These are phyloP conservation scores for Andrena bicolor DNA, from an alignment of 2,888 invertebrate genomes.

Conservation along the genomic window DNA sequence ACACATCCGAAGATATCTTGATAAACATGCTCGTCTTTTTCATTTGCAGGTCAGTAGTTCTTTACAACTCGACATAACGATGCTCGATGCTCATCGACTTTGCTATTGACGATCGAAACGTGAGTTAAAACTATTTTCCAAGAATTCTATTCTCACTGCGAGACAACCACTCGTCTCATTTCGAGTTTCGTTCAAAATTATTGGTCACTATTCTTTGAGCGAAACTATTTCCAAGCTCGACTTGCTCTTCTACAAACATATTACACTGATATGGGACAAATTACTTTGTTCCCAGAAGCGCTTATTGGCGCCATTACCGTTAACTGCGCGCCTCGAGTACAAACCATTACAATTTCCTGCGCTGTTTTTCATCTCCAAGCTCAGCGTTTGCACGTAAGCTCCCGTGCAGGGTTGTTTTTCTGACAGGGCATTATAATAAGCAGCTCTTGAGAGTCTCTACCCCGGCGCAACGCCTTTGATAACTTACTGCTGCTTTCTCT, in stretches of 20 bases:
- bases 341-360: constrained; percentile 56
- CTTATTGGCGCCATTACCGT: constrained; percentile 50
- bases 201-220: neutral
- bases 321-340: constrained; percentile 39
- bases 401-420: constrained; percentile 21
- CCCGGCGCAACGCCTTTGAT: constrained; percentile 14
- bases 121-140: no score
- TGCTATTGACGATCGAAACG: no score
- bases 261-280: constrained; percentile 46
- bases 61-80: no score
- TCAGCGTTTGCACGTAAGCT: constrained; percentile 5
- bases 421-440: constrained; percentile 37
- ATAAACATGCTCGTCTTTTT: no score
- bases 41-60: no score
- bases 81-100: no score
- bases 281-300: constrained; percentile 51
- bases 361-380: constrained; percentile 39
- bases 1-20: no score
- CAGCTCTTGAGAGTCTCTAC: neutral
- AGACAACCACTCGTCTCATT: neutral
- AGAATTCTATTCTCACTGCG: no score
- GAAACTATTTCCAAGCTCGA: constrained; percentile 2
- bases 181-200: neutral
- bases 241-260: constrained; percentile 35
- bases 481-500: constrained; percentile 45